These are phyloP conservation scores for Naso thynnoides DNA, from an alignment of 2,797 vertebrate species.

Conservation along the genomic window DNA sequence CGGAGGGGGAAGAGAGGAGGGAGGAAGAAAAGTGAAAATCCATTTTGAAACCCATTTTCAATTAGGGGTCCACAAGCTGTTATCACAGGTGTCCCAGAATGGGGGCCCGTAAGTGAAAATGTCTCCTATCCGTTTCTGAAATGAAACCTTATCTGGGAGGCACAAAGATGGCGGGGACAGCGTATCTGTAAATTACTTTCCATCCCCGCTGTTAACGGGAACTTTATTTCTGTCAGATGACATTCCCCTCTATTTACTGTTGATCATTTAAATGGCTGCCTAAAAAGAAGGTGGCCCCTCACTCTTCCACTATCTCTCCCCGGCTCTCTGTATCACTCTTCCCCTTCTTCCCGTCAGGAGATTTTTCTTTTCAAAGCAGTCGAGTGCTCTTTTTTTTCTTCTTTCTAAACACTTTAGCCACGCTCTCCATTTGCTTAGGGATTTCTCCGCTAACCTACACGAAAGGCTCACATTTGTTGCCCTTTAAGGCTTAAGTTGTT, in stretches of 20 bases:
- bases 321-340: constrained; percentile 62
- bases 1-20: constrained; percentile 75
- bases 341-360: constrained; percentile 54
- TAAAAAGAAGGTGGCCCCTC: constrained; percentile 80
- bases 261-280: constrained; percentile 97
- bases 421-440: constrained; percentile 59
- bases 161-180: constrained; percentile 99
- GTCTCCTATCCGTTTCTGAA: constrained; percentile 99
- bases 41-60: constrained; percentile 99
- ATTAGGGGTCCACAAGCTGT: constrained; percentile 99
- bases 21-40: constrained; percentile 98
- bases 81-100: constrained; percentile 99
- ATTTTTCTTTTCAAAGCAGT: constrained; percentile 57
- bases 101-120: constrained; percentile 97
- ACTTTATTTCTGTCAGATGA: constrained; percentile 99
- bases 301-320: constrained; percentile 74
- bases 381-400: constrained; percentile 67
- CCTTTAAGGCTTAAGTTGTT: constrained; percentile 70
- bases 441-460: constrained; percentile 63
- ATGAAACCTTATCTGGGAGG: constrained; percentile 99
- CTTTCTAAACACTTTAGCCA: constrained; percentile 71
- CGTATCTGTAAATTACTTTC: constrained; percentile 99
- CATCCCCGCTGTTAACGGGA: constrained; percentile 97
- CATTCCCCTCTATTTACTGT: constrained; percentile 94
- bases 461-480: constrained; percentile 52